Evolutionary conservation across 2,113 vertebrate species (phyloP).

Genomic region (Labeo rohita): DNA sequence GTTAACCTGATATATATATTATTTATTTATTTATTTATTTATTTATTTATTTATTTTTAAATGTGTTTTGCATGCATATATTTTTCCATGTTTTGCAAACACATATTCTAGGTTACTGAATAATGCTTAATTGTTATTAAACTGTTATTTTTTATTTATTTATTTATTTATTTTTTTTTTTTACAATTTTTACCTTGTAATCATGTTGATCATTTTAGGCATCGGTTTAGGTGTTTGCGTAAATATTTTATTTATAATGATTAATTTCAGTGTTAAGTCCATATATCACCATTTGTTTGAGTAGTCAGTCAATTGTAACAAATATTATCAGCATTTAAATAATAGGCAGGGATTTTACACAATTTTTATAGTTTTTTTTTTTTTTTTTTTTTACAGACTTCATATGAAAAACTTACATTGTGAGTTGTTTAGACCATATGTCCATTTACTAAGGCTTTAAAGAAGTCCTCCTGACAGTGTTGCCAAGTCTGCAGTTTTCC

Average conservation of each 20-base stretch:
- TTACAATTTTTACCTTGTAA: not conserved
- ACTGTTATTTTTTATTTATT: no score
- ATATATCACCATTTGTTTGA: not conserved
- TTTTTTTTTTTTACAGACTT: no score
- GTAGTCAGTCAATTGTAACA: not conserved
- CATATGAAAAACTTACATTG: not conserved
- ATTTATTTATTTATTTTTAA: not conserved
- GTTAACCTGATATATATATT: not conserved
- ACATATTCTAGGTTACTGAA: not conserved
- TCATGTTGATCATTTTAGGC: not conserved
- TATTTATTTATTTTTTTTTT: no score
- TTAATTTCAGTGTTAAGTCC: not conserved
- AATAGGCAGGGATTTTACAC: not conserved
- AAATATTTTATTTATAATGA: no score
- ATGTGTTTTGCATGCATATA: not conserved
- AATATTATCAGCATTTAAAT: not conserved
- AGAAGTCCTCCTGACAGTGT: not conserved
- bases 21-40: no score
- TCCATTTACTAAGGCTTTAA: not conserved
- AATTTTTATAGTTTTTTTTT: no score
- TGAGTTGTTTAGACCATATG: not conserved
- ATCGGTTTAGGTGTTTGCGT: not conserved
- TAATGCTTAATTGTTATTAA: no score
- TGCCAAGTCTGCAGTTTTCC: no score
- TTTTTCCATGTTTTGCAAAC: no score